Conservation (phyloP, 2,113 vertebrate genomes). For the Astatoreochromis straeleni region DNA sequence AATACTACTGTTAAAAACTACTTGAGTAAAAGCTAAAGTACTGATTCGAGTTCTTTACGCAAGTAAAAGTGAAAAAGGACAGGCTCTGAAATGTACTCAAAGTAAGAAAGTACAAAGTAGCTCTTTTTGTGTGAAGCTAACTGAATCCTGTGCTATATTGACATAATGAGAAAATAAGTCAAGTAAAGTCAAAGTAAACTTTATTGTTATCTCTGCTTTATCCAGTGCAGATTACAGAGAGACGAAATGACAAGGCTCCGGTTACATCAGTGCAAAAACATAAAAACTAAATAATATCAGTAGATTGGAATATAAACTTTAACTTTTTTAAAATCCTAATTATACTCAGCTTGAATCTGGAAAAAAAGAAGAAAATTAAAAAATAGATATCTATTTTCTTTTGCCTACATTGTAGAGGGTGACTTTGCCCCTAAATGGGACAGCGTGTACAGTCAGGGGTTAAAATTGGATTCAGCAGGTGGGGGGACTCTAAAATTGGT, state of each 20-base stretch:
- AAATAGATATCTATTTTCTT: background rate
- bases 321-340: background rate
- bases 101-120: background rate
- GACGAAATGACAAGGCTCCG: rapidly evolving
- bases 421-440: background rate
- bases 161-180: background rate
- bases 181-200: background rate
- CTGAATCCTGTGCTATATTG: background rate
- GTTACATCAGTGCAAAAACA: background rate
- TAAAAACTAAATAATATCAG: background rate
- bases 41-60: background rate
- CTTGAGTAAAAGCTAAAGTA: background rate
- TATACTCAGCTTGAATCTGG: background rate
- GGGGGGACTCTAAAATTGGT: background rate
- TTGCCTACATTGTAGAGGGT: background rate
- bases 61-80: rapidly evolving
- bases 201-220: background rate
- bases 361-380: background rate
- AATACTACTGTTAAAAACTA: background rate
- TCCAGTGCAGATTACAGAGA: background rate
- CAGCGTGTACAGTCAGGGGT: background rate
- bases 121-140: background rate
- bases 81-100: background rate
- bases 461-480: background rate
- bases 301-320: background rate